A percentile compares a stretch with the other conserved stretches of the same genome.
These are phyloP conservation scores for Galerucella pusilla DNA, from an alignment of 2,888 invertebrate species.

Conservation along the genomic window DNA sequence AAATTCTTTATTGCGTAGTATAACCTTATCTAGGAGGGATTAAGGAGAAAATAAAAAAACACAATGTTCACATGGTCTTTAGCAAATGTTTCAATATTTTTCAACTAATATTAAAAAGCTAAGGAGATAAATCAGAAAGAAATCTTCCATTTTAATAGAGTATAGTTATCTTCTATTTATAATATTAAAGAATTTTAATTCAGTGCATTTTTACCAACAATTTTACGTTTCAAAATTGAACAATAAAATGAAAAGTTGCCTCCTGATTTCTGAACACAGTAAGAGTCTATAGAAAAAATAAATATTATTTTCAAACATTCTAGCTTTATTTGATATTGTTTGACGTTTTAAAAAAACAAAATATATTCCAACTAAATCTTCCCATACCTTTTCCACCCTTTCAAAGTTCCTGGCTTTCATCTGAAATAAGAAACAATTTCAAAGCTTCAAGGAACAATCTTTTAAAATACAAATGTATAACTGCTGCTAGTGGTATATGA, in stretches of 20 bases:
- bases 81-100: slow-evolving; percentile 50
- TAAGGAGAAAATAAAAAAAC: slow-evolving; percentile 43
- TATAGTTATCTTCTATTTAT: not conserved
- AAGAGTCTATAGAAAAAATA: slow-evolving; percentile 42
- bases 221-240: slow-evolving; percentile 40
- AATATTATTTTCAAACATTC: slow-evolving; percentile 42
- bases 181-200: not conserved
- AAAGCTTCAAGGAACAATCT: not conserved
- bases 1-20: slow-evolving; percentile 39
- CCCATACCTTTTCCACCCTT: slow-evolving; percentile 94
- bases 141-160: slow-evolving; percentile 37
- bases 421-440: slow-evolving; percentile 69
- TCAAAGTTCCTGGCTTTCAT: slow-evolving; percentile 98
- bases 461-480: not conserved
- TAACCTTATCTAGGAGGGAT: slow-evolving; percentile 4
- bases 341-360: slow-evolving; percentile 52
- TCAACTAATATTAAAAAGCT: slow-evolving; percentile 2
- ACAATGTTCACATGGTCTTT: slow-evolving; percentile 51
- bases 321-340: slow-evolving; percentile 45
- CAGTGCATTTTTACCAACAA: too few relatives aligned
- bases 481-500: not conserved
- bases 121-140: slow-evolving; percentile 57
- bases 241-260: slow-evolving; percentile 56
- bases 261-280: slow-evolving; percentile 64
- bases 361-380: slow-evolving; percentile 26